Evolutionary conservation across 2,888 invertebrate genomes (phyloP), one percentile per base, ranked within the genome.

Genomic region (Heliconius erato): DNA sequence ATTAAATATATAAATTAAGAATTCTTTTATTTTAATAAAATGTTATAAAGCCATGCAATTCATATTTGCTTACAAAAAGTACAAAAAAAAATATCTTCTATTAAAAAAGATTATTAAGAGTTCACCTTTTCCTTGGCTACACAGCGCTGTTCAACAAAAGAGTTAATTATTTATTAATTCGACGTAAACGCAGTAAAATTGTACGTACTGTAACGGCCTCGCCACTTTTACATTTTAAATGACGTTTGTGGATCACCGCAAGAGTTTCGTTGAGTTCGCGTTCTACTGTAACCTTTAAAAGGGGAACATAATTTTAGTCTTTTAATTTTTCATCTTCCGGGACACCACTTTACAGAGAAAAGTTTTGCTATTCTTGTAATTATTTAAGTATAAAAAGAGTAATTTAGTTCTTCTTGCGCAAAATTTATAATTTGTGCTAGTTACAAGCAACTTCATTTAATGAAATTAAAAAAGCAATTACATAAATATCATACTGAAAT

Each of bases 211-310:
- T 63, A 80, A 81, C 78, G 79, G 80, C 74, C 82, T 59, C 80
- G 74, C 83, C 84, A 83, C 79, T 81, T 84, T 83, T 83, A 84
- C 76, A 83, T 84, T 84, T 84, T 84, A 83, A 83, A 84, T 83
- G 78, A 83, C 81, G 82, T 85, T 85, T 84, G 86, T 83, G 85
- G 85, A 85, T 79, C 81, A 85, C 86, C 86, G 82, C 85, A 82
- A 84, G 86, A 85, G 83, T 82, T 84, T 79, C 74, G 78, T 81
- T 71, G 49, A 77, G 32, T 78, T 49, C 77, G 14, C 65, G 44
- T 77, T 63, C 71, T 65, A 78, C 78, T 49, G 78, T 68, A 68
- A 49, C 78, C 67, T 78, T 78, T 67, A 19, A 78, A 78, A 68
- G 32, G 65, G 78, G 16, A 78, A 68, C 44, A 78, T 78, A 78